phyloP scores from a whole-genome alignment of 2,797 vertebrate species.

The Oceanodroma leucorhoa region DNA sequence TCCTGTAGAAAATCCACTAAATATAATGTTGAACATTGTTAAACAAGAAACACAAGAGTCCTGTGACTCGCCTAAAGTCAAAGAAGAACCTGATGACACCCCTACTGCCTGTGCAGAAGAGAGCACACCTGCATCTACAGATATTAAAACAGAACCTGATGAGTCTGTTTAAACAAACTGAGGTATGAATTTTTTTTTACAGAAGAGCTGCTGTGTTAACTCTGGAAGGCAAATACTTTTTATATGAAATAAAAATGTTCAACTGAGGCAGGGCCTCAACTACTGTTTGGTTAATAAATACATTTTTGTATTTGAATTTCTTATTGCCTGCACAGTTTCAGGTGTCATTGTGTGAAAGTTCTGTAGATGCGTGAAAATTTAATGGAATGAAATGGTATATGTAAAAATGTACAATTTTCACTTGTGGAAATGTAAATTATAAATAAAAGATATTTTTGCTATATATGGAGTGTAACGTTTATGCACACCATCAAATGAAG shows the following conservation, averaged over 20 bases:
- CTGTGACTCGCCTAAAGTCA: slow-evolving; percentile 80
- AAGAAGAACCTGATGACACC: slow-evolving; percentile 82
- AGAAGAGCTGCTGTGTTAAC: slow-evolving; percentile 74
- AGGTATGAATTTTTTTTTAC: slow-evolving; percentile 64
- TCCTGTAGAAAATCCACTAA: slow-evolving; percentile 90
- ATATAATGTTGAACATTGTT: slow-evolving; percentile 82
- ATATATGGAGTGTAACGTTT: slow-evolving; percentile 91
- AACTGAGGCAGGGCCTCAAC: slow-evolving; percentile 84
- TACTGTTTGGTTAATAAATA: slow-evolving; percentile 90
- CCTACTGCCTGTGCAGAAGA: slow-evolving; percentile 74
- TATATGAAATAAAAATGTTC: slow-evolving; percentile 80
- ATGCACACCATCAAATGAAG: slow-evolving; percentile 82
- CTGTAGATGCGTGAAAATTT: slow-evolving; percentile 83
- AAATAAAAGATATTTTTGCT: slow-evolving; percentile 99
- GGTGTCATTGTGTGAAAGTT: slow-evolving; percentile 86
- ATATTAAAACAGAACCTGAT: slow-evolving; percentile 81
- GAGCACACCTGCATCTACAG: slow-evolving; percentile 75
- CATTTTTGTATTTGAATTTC: slow-evolving; percentile 98
- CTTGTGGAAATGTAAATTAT: slow-evolving; percentile 94
- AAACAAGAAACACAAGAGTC: slow-evolving; percentile 83
- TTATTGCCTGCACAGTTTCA: slow-evolving; percentile 87
- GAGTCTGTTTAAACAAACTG: slow-evolving; percentile 77
- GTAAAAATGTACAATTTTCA: slow-evolving; percentile 85
- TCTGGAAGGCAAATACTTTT: slow-evolving; percentile 79
- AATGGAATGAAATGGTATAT: slow-evolving; percentile 83